phyloP scores from a whole-genome alignment of 2,113 vertebrate genomes.

The Scophthalmus maximus region DNA sequence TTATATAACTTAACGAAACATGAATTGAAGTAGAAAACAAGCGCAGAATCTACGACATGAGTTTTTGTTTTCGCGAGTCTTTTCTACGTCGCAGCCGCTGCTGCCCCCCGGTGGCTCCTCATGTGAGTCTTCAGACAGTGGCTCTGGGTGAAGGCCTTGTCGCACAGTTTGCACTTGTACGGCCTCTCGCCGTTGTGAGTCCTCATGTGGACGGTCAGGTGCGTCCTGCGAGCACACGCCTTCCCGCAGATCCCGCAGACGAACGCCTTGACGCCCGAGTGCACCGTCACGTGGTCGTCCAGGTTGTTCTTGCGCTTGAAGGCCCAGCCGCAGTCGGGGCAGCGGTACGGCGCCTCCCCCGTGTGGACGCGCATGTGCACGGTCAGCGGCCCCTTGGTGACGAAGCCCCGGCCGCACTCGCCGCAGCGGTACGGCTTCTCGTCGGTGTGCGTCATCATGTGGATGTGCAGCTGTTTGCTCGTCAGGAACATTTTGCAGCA shows the following conservation, averaged over 20 bases:
- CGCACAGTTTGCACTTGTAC: conserved; percentile 59
- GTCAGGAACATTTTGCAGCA: conserved; percentile 74
- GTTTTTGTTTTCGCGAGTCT: too few relatives aligned
- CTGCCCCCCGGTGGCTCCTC: conserved; percentile 48
- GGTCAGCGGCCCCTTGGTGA: conserved; percentile 41
- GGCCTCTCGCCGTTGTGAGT: conserved; percentile 72
- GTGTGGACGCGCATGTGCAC: conserved; percentile 69
- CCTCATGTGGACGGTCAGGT: conserved; percentile 71
- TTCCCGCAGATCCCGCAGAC: conserved; percentile 65
- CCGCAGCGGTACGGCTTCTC: conserved; percentile 58
- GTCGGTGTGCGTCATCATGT: conserved; percentile 63
- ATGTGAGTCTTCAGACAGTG: conserved; percentile 73
- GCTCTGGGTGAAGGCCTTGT: conserved; percentile 71
- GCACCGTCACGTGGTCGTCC: conserved; percentile 56
- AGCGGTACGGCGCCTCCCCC: conserved; percentile 59
- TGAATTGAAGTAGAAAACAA: too few relatives aligned
- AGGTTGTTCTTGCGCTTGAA: conserved; percentile 67
- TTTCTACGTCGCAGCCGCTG: not conserved
- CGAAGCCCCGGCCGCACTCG: conserved; percentile 57
- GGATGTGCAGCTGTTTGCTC: conserved; percentile 52
- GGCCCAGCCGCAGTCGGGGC: conserved; percentile 54
- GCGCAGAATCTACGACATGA: too few relatives aligned
- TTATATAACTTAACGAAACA: too few relatives aligned
- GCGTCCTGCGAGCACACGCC: conserved; percentile 57
- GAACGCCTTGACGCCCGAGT: conserved; percentile 58